Conservation (phyloP, 1,140 invertebrate species). For the Mylabris phalerata region DNA sequence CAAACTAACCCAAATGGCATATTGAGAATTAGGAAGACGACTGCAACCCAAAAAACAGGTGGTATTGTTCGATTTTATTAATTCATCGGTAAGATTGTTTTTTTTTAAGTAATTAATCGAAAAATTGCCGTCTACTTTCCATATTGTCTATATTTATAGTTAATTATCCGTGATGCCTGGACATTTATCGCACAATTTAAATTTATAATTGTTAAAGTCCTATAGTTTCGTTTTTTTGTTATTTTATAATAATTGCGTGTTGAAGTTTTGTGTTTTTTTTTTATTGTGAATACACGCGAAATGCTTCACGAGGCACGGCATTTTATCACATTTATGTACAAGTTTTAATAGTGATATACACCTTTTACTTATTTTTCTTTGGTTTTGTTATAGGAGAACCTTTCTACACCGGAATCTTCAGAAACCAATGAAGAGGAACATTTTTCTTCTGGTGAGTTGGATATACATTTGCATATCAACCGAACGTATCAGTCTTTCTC, state of each 20-base stretch:
- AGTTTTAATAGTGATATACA: too few species aligned
- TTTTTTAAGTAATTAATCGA: too few species aligned
- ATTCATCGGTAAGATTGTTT: too few species aligned
- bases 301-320: too few species aligned
- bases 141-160: background rate
- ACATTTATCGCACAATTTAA: conserved; percentile 19
- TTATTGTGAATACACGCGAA: too few species aligned
- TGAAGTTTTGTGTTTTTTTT: too few species aligned
- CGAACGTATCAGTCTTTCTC: background rate
- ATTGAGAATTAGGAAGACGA: too few species aligned
- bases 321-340: too few species aligned
- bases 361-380: background rate
- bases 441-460: conserved; percentile 53
- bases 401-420: conserved; percentile 57
- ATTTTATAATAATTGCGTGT: conserved; percentile 15
- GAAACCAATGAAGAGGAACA: conserved; percentile 65
- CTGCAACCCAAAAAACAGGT: too few species aligned
- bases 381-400: conserved; percentile 60
- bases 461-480: background rate
- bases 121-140: too few species aligned
- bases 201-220: conserved; percentile 17
- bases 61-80: too few species aligned
- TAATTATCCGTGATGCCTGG: conserved; percentile 9
- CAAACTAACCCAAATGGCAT: too few species aligned
- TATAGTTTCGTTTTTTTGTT: background rate